Percentiles rank a stretch among this genome's conserved stretches.
Conservation (phyloP, 1,140 invertebrate genomes). For the Tetragonula clypearis region DNA sequence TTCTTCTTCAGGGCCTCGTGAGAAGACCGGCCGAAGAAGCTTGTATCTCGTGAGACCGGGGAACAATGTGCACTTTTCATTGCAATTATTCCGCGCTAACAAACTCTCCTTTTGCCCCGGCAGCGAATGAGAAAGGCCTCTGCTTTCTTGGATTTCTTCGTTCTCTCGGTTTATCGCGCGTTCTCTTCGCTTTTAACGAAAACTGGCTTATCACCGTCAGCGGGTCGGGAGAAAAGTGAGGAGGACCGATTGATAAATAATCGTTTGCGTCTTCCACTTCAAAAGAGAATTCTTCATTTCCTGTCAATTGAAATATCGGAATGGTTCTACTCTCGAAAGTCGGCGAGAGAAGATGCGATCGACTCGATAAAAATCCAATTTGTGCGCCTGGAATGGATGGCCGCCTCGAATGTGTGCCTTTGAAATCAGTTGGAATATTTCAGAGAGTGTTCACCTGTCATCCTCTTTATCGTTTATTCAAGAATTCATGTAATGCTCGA, state of each 20-base stretch:
- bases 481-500: conserved; percentile 4
- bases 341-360: no score
- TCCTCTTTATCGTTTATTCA: not conserved
- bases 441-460: not conserved
- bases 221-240: not conserved
- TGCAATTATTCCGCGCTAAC: conserved; percentile 77
- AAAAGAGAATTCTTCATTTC: not conserved
- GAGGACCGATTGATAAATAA: not conserved
- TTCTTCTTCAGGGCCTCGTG: conserved; percentile 65
- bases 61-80: conserved; percentile 79
- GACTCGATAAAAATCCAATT: not conserved
- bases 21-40: conserved; percentile 70
- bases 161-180: conserved; percentile 18
- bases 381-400: no score
- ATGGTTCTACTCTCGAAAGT: no score
- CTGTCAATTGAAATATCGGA: not conserved
- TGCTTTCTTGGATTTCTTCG: conserved; percentile 61
- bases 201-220: not conserved
- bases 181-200: conserved; percentile 35
- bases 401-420: not conserved
- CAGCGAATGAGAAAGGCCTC: conserved; percentile 66
- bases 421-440: not conserved
- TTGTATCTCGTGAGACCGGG: conserved; percentile 72
- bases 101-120: conserved; percentile 68
- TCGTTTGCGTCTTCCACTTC: not conserved